Evolutionary conservation across 2,797 vertebrate genomes (phyloP).

Genomic region (Ctenopoma kingsleyae): DNA sequence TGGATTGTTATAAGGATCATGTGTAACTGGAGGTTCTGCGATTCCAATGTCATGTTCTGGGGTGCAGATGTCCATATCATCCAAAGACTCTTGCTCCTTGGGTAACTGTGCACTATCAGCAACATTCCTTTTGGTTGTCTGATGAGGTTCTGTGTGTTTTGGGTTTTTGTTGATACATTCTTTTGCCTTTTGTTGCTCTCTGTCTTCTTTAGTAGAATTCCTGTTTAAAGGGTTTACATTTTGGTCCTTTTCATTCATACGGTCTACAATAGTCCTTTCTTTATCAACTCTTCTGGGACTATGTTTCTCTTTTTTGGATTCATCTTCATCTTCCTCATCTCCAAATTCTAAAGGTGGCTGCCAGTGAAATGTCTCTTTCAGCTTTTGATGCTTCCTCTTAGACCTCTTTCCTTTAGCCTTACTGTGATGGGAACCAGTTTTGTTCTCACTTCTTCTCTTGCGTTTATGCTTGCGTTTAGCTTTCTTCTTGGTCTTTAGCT

Average conservation of each 20-base stretch:
- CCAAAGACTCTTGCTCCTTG: conserved; percentile 78
- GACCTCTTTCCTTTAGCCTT: conserved; percentile 91
- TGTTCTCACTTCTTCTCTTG: conserved; percentile 84
- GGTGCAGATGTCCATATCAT: conserved; percentile 93
- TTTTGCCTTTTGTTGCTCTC: conserved; percentile 41
- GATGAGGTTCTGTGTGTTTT: conserved; percentile 61
- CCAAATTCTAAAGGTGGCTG: conserved; percentile 96
- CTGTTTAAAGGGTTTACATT: conserved; percentile 58
- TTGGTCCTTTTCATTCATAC: conserved; percentile 56
- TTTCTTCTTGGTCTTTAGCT: conserved; percentile 84
- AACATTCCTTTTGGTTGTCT: conserved; percentile 51
- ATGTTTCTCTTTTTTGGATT: conserved; percentile 70
- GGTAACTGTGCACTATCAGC: conserved; percentile 39
- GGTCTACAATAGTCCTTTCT: conserved; percentile 53
- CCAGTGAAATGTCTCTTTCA: conserved; percentile 95
- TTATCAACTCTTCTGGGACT: conserved; percentile 59
- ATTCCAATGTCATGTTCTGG: conserved; percentile 84
- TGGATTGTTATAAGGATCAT: conserved; percentile 46
- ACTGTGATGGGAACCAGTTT: conserved; percentile 76
- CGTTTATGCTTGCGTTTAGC: conserved; percentile 88
- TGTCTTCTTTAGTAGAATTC: conserved; percentile 53
- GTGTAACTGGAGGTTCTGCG: conserved; percentile 54
- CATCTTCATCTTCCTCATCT: conserved; percentile 93
- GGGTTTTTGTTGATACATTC: conserved; percentile 50
- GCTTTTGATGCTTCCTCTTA: conserved; percentile 91